phyloP scores from a whole-genome alignment of 2,113 vertebrate species.

The Ophthalmolycus amberensis region DNA sequence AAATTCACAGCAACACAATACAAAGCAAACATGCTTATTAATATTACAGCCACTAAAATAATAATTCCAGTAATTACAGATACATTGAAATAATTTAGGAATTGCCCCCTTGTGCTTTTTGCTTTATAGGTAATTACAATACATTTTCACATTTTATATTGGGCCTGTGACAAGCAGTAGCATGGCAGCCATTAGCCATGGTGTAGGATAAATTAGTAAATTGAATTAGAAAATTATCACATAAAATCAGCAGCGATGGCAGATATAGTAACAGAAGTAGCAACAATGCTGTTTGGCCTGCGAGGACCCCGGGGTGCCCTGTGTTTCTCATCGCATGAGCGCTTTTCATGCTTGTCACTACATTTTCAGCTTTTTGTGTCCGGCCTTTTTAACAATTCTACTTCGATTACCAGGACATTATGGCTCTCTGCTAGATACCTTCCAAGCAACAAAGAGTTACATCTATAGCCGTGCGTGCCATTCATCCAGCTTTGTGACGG shows the following conservation, averaged over 20 bases:
- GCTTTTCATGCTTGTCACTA: constrained; percentile 90
- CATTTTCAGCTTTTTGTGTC: constrained; percentile 87
- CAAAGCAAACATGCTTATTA: neutral
- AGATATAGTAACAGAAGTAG: constrained; percentile 27
- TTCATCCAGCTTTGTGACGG: constrained; percentile 87
- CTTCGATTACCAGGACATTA: constrained; percentile 88
- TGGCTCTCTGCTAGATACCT: constrained; percentile 88
- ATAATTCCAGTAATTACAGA: constrained; percentile 16
- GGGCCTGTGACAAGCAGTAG: neutral
- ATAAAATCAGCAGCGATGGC: constrained; percentile 38
- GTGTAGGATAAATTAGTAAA: constrained; percentile 34
- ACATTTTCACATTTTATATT: neutral
- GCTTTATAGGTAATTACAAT: neutral
- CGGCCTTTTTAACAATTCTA: constrained; percentile 85
- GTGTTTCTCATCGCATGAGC: constrained; percentile 80
- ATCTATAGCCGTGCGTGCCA: constrained; percentile 87
- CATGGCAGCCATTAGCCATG: neutral
- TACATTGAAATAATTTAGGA: neutral
- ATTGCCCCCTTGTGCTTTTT: neutral
- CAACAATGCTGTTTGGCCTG: constrained; percentile 49
- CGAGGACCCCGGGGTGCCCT: constrained; percentile 59
- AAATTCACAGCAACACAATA: constrained; percentile 7
- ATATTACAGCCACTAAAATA: neutral
- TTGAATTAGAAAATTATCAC: constrained; percentile 54
- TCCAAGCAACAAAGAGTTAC: constrained; percentile 89